Evolutionary conservation across 2,797 vertebrate genomes (phyloP).

Genomic region (Pipistrellus kuhlii): DNA sequence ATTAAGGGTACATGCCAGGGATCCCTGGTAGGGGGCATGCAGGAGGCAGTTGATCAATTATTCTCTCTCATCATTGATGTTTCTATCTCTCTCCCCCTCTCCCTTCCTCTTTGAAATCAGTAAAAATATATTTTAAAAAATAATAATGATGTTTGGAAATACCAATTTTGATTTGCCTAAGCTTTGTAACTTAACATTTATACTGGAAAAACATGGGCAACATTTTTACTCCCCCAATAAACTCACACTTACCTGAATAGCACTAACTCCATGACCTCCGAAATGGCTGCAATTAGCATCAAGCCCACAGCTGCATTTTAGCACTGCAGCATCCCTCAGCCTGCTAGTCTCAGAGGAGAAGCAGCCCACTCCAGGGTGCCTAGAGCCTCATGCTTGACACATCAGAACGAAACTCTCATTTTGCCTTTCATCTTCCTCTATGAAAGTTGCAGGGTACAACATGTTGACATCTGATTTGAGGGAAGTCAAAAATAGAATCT

Average conservation of each 20-base stretch:
- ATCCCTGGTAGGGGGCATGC: too few relatives aligned
- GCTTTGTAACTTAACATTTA: background rate
- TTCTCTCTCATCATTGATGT: too few relatives aligned
- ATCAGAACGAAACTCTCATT: background rate
- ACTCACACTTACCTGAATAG: background rate
- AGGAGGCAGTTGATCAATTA: too few relatives aligned
- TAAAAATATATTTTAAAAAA: background rate
- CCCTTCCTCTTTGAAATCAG: too few relatives aligned
- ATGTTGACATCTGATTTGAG: constrained; percentile 1
- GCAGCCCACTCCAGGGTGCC: background rate
- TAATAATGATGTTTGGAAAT: background rate
- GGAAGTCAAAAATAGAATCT: constrained; percentile 19
- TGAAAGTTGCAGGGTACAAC: background rate
- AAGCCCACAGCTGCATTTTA: background rate
- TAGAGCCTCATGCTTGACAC: background rate
- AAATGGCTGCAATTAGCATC: background rate
- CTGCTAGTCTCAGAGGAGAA: background rate
- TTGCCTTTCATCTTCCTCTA: constrained; percentile 37
- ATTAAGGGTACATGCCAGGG: too few relatives aligned
- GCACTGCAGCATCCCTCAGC: too few relatives aligned
- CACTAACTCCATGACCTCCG: background rate
- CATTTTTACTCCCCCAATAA: background rate
- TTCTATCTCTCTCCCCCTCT: too few relatives aligned
- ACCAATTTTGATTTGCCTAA: background rate
- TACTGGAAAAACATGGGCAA: background rate